phyloP scores from a whole-genome alignment of 2,113 vertebrate species.

The Sorex fumeus region DNA sequence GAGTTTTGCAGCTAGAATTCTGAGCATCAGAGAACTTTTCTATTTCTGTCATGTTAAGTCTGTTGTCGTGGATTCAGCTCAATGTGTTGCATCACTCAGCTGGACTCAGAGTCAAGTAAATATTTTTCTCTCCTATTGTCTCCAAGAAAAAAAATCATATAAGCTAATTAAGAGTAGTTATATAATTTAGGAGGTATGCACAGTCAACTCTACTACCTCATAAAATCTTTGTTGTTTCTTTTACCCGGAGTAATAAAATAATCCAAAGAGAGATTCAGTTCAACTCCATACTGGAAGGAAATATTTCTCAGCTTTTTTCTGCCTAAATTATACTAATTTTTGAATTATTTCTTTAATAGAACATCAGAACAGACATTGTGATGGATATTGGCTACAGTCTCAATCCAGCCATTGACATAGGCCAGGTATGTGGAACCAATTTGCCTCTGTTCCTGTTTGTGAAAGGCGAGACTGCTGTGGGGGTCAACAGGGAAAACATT shows the following conservation, averaged over 20 bases:
- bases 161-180: not conserved
- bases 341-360: conserved; percentile 87
- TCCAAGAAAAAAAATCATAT: not conserved
- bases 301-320: conserved; percentile 14
- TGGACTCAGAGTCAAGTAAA: conserved; percentile 42
- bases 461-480: not conserved
- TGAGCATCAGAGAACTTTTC: not conserved
- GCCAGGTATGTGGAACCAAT: conserved; percentile 90
- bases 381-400: conserved; percentile 93
- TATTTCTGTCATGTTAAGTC: not conserved
- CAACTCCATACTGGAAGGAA: not conserved
- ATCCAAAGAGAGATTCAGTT: not conserved
- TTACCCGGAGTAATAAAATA: conserved; percentile 5
- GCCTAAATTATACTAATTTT: not conserved
- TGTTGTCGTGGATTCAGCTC: not conserved
- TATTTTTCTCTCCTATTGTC: conserved; percentile 41
- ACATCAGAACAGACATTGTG: conserved; percentile 94
- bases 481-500: not conserved
- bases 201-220: not conserved
- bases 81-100: not conserved
- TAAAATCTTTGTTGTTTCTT: conserved; percentile 6
- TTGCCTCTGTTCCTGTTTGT: conserved; percentile 26
- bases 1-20: not conserved
- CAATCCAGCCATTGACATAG: conserved; percentile 95
- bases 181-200: not conserved